Percentiles rank a stretch among this genome's conserved stretches.
These are phyloP conservation scores for Epirrhoe tristata DNA, from an alignment of 2,888 invertebrate species.

Conservation along the genomic window DNA sequence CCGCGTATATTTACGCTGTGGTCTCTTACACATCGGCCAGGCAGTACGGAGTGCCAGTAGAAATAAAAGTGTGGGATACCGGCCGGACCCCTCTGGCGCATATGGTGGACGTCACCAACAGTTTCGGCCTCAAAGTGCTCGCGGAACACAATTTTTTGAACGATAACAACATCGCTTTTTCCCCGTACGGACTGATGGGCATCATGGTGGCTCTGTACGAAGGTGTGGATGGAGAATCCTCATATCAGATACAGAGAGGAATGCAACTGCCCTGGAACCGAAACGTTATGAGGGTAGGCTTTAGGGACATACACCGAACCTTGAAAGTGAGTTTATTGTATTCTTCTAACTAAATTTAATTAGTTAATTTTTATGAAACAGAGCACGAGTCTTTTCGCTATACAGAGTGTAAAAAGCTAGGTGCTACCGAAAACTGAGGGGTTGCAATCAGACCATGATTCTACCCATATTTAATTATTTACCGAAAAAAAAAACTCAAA, in stretches of 20 bases:
- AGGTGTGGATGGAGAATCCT: constrained; percentile 90
- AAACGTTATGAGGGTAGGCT: constrained; percentile 90
- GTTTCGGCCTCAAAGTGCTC: constrained; percentile 88
- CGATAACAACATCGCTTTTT: constrained; percentile 93
- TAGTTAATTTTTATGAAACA: too few species aligned
- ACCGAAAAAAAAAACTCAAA: too few species aligned
- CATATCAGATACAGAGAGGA: constrained; percentile 89
- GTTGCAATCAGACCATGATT: too few species aligned
- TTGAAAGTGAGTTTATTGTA: constrained; percentile 87
- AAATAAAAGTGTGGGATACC: constrained; percentile 78
- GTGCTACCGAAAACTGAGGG: too few species aligned
- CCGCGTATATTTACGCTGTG: constrained; percentile 48
- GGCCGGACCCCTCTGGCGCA: constrained; percentile 87
- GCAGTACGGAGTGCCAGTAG: constrained; percentile 73
- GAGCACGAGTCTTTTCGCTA: too few species aligned
- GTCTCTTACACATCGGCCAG: constrained; percentile 48
- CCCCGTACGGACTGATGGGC: constrained; percentile 93
- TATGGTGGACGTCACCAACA: constrained; percentile 93
- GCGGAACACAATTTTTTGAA: constrained; percentile 90
- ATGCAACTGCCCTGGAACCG: constrained; percentile 90
- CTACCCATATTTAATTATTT: too few species aligned
- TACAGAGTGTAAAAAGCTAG: too few species aligned
- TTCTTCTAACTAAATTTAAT: constrained; percentile 14
- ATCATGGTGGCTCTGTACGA: constrained; percentile 92
- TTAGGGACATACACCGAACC: constrained; percentile 93